Conservation (phyloP, 2,113 vertebrate genomes). For the Sinocyclocheilus rhinocerous region DNA sequence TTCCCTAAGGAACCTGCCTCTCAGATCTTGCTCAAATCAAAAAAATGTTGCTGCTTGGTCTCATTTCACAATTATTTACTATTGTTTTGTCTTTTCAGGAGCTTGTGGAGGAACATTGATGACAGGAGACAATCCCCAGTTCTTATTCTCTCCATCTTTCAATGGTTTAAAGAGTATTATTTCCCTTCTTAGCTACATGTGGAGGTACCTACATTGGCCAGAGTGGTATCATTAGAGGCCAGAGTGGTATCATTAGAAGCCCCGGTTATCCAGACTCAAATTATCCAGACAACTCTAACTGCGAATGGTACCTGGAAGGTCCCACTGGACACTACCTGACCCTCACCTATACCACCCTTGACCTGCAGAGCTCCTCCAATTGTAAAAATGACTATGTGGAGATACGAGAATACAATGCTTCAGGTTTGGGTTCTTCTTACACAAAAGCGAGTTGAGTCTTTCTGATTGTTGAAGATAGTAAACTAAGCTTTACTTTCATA, state of each 20-base stretch:
- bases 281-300: conserved; percentile 81
- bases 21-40: too few species aligned
- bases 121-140: too few species aligned
- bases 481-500: conserved; percentile 23
- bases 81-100: too few species aligned
- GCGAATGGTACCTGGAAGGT: conserved; percentile 89
- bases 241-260: conserved; percentile 79
- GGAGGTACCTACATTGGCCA: conserved; percentile 82
- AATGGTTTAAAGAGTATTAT: neutral
- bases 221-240: conserved; percentile 78
- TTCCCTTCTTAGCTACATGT: conserved; percentile 77
- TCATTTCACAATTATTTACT: too few species aligned
- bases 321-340: conserved; percentile 87
- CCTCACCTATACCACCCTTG: conserved; percentile 77
- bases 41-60: too few species aligned
- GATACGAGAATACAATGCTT: conserved; percentile 83
- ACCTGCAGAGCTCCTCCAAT: conserved; percentile 74
- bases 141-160: neutral
- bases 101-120: too few species aligned
- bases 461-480: neutral
- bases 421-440: conserved; percentile 74
- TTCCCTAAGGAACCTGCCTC: too few species aligned
- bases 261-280: conserved; percentile 75
- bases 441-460: neutral
- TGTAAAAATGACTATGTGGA: conserved; percentile 87